Percentiles rank a stretch among this genome's conserved stretches.
Evolutionary conservation across 1,140 invertebrate genomes (phyloP).

Genomic region (Lamellibrachia luymesi): DNA sequence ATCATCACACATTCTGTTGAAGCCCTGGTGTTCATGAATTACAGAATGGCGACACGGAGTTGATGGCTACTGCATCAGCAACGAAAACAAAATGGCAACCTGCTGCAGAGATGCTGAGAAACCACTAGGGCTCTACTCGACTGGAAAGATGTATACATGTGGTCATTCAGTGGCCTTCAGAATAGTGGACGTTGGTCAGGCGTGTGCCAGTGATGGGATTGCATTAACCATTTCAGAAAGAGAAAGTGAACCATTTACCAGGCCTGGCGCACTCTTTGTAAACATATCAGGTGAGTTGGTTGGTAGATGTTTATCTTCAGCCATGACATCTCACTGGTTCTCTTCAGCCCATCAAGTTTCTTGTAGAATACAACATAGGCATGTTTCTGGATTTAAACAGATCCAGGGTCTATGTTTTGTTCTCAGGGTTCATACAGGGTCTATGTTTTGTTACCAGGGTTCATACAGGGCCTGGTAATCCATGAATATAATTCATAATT

Average conservation of each 20-base stretch:
- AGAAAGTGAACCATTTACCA: slow-evolving; percentile 9
- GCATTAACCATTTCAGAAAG: slow-evolving; percentile 14
- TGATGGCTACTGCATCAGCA: slow-evolving; percentile 41
- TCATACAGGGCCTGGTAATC: no score
- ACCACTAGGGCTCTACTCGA: slow-evolving; percentile 43
- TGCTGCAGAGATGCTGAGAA: slow-evolving; percentile 24
- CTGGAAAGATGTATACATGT: slow-evolving; percentile 31
- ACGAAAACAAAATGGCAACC: slow-evolving; percentile 47
- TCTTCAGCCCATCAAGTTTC: no score
- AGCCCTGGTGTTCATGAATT: neutral
- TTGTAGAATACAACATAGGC: no score
- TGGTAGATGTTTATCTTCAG: slow-evolving; percentile 16
- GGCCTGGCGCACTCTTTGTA: slow-evolving; percentile 38
- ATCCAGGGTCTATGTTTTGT: no score
- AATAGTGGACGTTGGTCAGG: slow-evolving; percentile 41
- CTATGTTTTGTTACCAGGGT: no score
- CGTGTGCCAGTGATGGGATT: slow-evolving; percentile 13
- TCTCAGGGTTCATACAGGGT: no score
- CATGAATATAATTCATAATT: no score
- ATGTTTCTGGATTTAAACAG: no score
- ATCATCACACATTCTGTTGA: no score
- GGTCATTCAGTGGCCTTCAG: slow-evolving; percentile 43
- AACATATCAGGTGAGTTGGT: slow-evolving; percentile 37
- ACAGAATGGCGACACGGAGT: slow-evolving; percentile 44
- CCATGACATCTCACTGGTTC: neutral